Evolutionary conservation across 2,888 invertebrate genomes (phyloP).

Genomic region (Fissipunctia ypsillon): DNA sequence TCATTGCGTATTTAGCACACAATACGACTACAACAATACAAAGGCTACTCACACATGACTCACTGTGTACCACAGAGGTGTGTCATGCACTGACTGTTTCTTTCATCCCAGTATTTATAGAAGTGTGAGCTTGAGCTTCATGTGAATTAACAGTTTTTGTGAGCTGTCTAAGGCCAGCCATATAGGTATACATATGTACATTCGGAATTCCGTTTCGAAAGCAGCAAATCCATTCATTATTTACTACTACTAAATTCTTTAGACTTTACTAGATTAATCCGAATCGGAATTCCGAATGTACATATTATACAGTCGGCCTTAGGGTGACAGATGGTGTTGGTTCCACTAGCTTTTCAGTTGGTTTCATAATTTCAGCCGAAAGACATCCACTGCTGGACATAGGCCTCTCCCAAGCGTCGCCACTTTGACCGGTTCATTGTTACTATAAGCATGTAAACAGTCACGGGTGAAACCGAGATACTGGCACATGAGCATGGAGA

Average conservation of each 20-base stretch:
- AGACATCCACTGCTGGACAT: no score
- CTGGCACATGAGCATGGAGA: background rate
- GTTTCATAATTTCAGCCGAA: background rate
- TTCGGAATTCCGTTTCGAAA: no score
- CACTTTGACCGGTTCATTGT: no score
- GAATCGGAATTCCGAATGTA: no score
- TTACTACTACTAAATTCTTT: no score
- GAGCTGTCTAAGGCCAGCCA: no score
- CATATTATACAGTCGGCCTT: no score
- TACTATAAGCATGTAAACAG: background rate
- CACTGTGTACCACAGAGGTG: constrained; percentile 37
- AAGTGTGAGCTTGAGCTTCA: background rate
- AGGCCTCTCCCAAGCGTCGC: no score
- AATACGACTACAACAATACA: constrained; percentile 44
- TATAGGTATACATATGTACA: no score
- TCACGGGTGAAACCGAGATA: background rate
- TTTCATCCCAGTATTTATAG: constrained; percentile 23
- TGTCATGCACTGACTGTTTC: constrained; percentile 40
- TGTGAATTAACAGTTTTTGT: background rate
- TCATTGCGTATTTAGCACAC: constrained; percentile 59
- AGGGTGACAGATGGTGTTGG: background rate
- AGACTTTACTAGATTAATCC: no score
- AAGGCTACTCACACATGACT: constrained; percentile 48
- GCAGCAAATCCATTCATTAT: no score
- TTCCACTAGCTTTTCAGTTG: background rate